Conservation (phyloP, 64 coral and sea anemone genomes). For the Dendrophyllia cribrosa region DNA sequence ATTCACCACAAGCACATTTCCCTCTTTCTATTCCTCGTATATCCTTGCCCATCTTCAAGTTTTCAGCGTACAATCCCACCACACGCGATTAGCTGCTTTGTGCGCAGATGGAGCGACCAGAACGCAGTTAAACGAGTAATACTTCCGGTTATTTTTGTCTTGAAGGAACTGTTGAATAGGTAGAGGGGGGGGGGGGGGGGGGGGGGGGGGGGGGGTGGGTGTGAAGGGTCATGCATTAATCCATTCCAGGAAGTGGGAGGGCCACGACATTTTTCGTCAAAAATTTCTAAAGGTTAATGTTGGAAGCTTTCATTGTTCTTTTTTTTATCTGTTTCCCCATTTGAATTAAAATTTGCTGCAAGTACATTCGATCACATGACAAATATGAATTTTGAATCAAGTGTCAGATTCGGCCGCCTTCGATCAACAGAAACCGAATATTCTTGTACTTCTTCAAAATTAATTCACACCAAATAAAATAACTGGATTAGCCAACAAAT, state of each 20-base stretch:
- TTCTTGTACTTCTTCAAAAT: no score
- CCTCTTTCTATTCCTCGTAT: slow-evolving; percentile 52
- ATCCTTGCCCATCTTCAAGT: slow-evolving; percentile 49
- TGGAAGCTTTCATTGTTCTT: no score
- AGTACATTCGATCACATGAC: no score
- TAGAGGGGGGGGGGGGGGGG: neutral
- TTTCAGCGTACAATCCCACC: slow-evolving; percentile 24
- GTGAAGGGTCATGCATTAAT: slow-evolving; percentile 31
- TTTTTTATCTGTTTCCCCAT: no score
- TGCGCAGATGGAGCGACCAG: neutral
- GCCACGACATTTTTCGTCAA: slow-evolving; percentile 37
- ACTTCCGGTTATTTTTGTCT: slow-evolving; percentile 39
- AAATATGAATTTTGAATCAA: no score
- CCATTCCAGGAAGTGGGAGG: slow-evolving; percentile 39
- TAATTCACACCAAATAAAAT: no score
- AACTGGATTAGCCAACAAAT: no score
- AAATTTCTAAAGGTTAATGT: neutral
- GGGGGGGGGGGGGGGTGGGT: slow-evolving; percentile 14
- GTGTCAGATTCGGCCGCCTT: no score
- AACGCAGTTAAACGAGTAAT: neutral
- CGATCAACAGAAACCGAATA: no score
- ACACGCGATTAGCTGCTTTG: slow-evolving; percentile 16
- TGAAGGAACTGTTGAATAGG: neutral
- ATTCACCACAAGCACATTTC: slow-evolving; percentile 6
- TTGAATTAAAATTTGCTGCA: no score